Conservation (phyloP, 2,797 vertebrate species). For the Bothrops alternatus region DNA sequence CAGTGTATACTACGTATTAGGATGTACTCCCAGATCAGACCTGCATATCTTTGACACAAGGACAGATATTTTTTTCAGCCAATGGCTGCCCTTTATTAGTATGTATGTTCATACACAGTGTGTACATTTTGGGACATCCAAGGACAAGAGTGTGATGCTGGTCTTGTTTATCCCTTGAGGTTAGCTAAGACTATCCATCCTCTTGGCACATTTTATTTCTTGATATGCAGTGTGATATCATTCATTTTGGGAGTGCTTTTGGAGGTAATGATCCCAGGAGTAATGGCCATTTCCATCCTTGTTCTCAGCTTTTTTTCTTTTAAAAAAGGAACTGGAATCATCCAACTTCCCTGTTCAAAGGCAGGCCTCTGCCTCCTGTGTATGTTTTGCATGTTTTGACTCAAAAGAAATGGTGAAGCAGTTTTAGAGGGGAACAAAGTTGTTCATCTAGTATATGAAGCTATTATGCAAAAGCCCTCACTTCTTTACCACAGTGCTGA, state of each 20-base stretch:
- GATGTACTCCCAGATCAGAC: neutral
- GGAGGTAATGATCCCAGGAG: neutral
- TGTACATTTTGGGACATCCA: neutral
- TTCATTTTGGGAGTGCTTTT: neutral
- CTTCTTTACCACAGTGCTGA: neutral
- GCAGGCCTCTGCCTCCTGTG: neutral
- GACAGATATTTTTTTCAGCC: neutral
- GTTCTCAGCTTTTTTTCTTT: neutral
- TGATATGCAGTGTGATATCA: neutral
- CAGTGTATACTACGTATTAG: neutral
- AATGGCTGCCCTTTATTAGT: neutral
- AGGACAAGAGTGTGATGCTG: neutral
- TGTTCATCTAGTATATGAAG: neutral
- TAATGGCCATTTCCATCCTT: neutral
- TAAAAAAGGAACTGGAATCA: neutral
- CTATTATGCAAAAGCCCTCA: neutral
- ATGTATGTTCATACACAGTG: neutral
- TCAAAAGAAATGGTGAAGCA: neutral
- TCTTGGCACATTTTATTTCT: neutral
- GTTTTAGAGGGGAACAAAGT: neutral
- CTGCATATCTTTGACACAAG: too few relatives aligned
- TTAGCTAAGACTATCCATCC: neutral
- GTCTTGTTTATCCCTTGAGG: neutral
- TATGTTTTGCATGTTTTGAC: neutral
- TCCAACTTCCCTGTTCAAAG: neutral